Percentiles rank a stretch among this genome's conserved stretches.
phyloP scores from a whole-genome alignment of 2,113 vertebrate genomes.

The Polyodon spathula region DNA sequence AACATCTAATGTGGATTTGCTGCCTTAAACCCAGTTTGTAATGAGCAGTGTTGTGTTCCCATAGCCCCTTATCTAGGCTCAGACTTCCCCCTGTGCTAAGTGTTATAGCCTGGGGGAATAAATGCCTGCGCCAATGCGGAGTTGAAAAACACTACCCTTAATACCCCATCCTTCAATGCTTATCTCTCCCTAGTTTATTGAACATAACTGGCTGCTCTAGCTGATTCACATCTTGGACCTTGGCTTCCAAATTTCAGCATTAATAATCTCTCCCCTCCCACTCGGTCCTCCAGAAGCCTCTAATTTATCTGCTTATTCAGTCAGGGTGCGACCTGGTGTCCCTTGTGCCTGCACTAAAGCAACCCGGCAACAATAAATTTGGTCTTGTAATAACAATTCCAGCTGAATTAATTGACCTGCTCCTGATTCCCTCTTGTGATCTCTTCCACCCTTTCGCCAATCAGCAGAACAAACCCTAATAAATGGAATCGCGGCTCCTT shows the following conservation, averaged over 20 bases:
- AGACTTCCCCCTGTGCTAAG: conserved; percentile 9
- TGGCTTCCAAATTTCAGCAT: conserved; percentile 67
- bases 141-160: conserved; percentile 47
- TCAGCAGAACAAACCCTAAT: conserved; percentile 16
- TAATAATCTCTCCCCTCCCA: conserved; percentile 59
- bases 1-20: not conserved
- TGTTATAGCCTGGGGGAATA: conserved; percentile 22
- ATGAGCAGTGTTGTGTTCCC: not conserved
- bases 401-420: conserved; percentile 45
- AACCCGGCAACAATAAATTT: conserved; percentile 47
- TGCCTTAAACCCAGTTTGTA: not conserved
- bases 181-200: conserved; percentile 68
- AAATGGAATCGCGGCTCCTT: conserved; percentile 7
- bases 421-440: conserved; percentile 32
- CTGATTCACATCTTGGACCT: conserved; percentile 67
- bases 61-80: not conserved
- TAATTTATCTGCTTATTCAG: conserved; percentile 51
- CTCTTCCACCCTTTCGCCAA: conserved; percentile 27
- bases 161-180: conserved; percentile 64
- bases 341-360: conserved; percentile 43
- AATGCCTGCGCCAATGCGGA: conserved; percentile 31
- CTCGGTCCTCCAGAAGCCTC: conserved; percentile 53
- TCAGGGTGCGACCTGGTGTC: conserved; percentile 40
- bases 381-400: conserved; percentile 51
- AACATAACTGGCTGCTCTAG: conserved; percentile 54